phyloP scores from a whole-genome alignment of 1,140 invertebrate species.

The Drosophila carrolli region DNA sequence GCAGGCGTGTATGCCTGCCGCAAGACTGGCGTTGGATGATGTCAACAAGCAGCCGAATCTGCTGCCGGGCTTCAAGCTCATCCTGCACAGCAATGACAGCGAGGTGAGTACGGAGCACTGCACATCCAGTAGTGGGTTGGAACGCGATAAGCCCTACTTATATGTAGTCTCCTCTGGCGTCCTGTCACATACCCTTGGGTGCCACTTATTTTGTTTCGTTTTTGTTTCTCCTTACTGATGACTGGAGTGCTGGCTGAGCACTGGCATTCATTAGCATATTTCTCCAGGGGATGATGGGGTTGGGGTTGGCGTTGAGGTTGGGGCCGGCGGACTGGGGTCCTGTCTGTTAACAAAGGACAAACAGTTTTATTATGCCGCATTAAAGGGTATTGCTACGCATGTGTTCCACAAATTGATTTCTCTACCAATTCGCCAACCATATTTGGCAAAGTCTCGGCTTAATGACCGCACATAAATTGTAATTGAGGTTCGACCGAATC shows the following conservation, averaged over 20 bases:
- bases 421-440: slow-evolving; percentile 32
- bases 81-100: slow-evolving; percentile 98
- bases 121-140: neutral
- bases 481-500: slow-evolving; percentile 20
- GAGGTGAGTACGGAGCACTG: slow-evolving; percentile 89
- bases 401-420: slow-evolving; percentile 67
- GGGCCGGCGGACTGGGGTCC: neutral
- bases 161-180: slow-evolving; percentile 33
- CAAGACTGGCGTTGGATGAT: slow-evolving; percentile 97
- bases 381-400: slow-evolving; percentile 64
- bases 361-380: slow-evolving; percentile 75
- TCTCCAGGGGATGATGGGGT: slow-evolving; percentile 52
- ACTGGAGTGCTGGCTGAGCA: slow-evolving; percentile 35
- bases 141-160: slow-evolving; percentile 40
- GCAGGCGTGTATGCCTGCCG: slow-evolving; percentile 97
- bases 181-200: slow-evolving; percentile 59
- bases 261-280: slow-evolving; percentile 81
- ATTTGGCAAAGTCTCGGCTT: slow-evolving; percentile 10
- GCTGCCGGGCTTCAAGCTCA: slow-evolving; percentile 95
- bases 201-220: slow-evolving; percentile 75
- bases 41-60: slow-evolving; percentile 96
- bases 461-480: slow-evolving; percentile 28
- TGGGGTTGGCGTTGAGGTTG: neutral
- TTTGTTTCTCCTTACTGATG: slow-evolving; percentile 62
- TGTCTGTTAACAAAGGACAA: slow-evolving; percentile 23